Evolutionary conservation across 1,140 invertebrate genomes (phyloP).

Genomic region (Heliconius himera): DNA sequence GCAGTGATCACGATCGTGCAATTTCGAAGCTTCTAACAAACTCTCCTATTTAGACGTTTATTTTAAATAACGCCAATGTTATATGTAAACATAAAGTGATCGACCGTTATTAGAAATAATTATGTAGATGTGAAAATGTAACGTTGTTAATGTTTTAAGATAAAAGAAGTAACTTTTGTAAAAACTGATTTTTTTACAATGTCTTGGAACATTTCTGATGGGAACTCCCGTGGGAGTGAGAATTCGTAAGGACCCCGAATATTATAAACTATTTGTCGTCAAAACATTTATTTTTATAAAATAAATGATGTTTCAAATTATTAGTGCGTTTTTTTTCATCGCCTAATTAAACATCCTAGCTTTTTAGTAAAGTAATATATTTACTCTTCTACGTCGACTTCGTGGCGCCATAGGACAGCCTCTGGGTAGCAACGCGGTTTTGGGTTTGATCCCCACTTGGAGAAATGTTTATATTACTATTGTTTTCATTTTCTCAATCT

Average conservation of each 20-base stretch:
- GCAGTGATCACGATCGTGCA: not conserved
- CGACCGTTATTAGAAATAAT: slow-evolving; percentile 73
- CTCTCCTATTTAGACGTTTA: slow-evolving; percentile 45
- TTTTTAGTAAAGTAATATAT: not conserved
- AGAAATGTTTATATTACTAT: no score
- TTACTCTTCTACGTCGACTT: no score
- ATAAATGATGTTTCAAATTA: slow-evolving; percentile 79
- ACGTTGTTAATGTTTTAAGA: slow-evolving; percentile 82
- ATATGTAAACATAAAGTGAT: slow-evolving; percentile 71
- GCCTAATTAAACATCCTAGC: not conserved
- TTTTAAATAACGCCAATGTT: slow-evolving; percentile 73
- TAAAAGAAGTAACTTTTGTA: slow-evolving; percentile 78
- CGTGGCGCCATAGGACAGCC: no score
- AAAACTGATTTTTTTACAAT: slow-evolving; percentile 81
- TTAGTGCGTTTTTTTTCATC: slow-evolving; percentile 34
- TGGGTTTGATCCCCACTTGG: no score
- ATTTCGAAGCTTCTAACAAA: slow-evolving; percentile 35
- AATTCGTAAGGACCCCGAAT: slow-evolving; percentile 78
- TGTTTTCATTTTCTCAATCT: no score
- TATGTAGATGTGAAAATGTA: slow-evolving; percentile 78
- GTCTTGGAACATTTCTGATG: slow-evolving; percentile 78
- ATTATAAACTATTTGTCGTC: slow-evolving; percentile 81
- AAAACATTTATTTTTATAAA: slow-evolving; percentile 82
- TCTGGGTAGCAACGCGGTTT: no score
- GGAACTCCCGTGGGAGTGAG: slow-evolving; percentile 60